phyloP scores from a whole-genome alignment of 2,113 vertebrate species.

The Gnathonemus echidnorhynchus region DNA sequence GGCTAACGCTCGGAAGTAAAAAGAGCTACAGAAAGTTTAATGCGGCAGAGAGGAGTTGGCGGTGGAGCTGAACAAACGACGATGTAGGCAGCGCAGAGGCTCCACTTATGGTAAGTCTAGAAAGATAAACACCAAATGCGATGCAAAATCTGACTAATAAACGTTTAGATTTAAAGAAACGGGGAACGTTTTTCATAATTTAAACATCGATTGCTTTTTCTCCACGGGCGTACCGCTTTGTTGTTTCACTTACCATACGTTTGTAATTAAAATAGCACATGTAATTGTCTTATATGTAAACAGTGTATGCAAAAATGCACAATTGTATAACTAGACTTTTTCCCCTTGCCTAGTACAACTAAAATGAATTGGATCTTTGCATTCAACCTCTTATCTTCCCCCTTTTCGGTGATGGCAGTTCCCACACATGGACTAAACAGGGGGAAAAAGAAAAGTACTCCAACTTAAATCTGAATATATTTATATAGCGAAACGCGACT shows the following conservation, averaged over 20 bases:
- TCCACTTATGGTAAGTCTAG: conserved; percentile 32
- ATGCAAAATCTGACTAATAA: background rate
- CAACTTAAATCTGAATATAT: background rate
- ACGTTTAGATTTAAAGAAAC: background rate
- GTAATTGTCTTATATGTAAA: background rate
- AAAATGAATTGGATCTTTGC: background rate
- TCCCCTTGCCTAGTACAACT: background rate
- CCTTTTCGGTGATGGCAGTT: background rate
- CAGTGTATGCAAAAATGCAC: background rate
- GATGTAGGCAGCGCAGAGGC: conserved; percentile 28
- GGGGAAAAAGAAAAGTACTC: background rate
- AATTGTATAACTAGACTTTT: background rate
- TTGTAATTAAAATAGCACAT: background rate
- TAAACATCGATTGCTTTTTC: background rate
- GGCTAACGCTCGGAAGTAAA: background rate
- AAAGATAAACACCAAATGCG: background rate
- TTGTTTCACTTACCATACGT: background rate
- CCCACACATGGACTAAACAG: background rate
- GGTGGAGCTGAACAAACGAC: conserved; percentile 5
- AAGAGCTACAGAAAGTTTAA: background rate
- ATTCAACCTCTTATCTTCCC: background rate
- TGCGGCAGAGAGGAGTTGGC: background rate
- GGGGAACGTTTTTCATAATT: background rate
- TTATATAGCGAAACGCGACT: background rate
- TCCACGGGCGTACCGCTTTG: background rate